Percentiles rank a stretch among this genome's conserved stretches.
Evolutionary conservation across 2,888 invertebrate species (phyloP).

Genomic region (Caenorhabditis doughertyi): DNA sequence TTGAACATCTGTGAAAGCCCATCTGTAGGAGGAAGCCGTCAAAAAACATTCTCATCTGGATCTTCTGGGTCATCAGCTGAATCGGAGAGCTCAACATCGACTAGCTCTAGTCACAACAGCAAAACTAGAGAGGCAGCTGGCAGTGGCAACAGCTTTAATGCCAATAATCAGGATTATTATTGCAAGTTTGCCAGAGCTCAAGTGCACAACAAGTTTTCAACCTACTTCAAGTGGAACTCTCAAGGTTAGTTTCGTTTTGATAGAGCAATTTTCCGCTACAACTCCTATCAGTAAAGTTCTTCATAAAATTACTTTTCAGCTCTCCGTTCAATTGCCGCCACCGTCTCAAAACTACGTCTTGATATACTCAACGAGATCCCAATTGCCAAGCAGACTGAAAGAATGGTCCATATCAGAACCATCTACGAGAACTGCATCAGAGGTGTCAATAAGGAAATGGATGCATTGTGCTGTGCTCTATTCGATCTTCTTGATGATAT

Average conservation of each 20-base stretch:
- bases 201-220: constrained; percentile 17
- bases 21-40: not conserved
- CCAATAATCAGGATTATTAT: not conserved
- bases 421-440: constrained; percentile 24
- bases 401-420: not conserved
- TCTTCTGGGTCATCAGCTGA: not conserved
- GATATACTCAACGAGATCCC: not conserved
- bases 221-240: constrained; percentile 13
- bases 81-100: not conserved
- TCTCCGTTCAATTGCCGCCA: not conserved
- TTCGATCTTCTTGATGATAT: constrained; percentile 9
- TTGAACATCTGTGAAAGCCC: not conserved
- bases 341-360: constrained; percentile 1
- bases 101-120: not conserved
- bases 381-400: too few species aligned
- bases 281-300: too few species aligned
- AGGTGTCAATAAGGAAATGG: constrained; percentile 20
- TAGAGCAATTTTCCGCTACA: not conserved
- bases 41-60: not conserved
- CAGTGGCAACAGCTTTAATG: not conserved
- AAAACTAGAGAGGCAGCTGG: not conserved
- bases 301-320: constrained; percentile 12
- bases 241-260: constrained; percentile 14
- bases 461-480: constrained; percentile 17
- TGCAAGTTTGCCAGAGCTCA: constrained; percentile 23